phyloP scores from a whole-genome alignment of 2,888 invertebrate species.

The Eumacrocentrus americanus region DNA sequence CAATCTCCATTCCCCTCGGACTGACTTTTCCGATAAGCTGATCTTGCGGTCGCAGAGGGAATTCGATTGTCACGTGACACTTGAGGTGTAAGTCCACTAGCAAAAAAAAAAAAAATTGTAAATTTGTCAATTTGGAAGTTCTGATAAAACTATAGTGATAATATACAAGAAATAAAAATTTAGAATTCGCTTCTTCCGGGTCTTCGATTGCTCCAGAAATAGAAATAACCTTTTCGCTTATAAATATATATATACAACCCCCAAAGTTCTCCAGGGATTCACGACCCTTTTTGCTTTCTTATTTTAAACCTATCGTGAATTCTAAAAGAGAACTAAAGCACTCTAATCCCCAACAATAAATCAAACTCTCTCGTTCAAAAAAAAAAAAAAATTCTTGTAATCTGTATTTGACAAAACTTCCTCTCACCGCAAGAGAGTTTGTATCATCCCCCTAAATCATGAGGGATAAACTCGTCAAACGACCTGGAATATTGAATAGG shows the following conservation, averaged over 20 bases:
- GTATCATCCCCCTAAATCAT: constrained; percentile 3
- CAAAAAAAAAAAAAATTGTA: constrained; percentile 8
- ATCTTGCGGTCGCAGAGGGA: constrained; percentile 14
- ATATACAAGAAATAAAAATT: background rate
- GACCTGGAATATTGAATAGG: background rate
- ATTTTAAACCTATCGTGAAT: background rate
- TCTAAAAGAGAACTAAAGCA: background rate
- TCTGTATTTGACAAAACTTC: background rate
- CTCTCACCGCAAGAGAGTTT: background rate
- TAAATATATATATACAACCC: background rate
- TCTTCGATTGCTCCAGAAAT: background rate
- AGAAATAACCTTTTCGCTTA: constrained; percentile 12
- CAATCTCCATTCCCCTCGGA: background rate
- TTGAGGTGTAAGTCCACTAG: background rate
- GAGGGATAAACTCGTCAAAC: background rate
- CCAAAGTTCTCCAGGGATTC: background rate
- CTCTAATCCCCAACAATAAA: background rate
- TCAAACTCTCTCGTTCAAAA: background rate
- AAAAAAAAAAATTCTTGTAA: background rate
- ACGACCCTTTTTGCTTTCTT: too few relatives aligned
- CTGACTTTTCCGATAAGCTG: constrained; percentile 25
- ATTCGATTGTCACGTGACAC: constrained; percentile 18
- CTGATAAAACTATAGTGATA: background rate
- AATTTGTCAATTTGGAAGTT: background rate
- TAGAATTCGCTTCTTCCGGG: background rate